Evolutionary conservation across 2,797 vertebrate species (phyloP).

Genomic region (Oreortyx pictus): DNA sequence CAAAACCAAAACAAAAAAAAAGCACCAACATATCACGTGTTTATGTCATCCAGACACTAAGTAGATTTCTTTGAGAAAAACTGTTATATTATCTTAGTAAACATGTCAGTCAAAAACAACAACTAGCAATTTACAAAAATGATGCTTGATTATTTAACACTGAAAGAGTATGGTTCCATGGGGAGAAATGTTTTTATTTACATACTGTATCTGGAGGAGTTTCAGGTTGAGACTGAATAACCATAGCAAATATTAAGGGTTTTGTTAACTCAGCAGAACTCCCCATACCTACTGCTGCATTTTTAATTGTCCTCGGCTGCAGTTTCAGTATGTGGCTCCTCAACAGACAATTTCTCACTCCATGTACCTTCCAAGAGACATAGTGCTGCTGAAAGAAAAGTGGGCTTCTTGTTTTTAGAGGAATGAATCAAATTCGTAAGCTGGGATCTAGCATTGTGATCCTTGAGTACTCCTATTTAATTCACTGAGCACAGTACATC

Average conservation of each 20-base stretch:
- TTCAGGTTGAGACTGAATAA: slow-evolving; percentile 30
- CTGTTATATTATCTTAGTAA: slow-evolving; percentile 83
- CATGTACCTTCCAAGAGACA: rapidly evolving
- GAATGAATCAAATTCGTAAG: background rate
- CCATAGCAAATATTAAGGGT: background rate
- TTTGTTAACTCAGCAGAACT: slow-evolving; percentile 22
- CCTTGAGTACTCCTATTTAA: background rate
- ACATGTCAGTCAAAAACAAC: slow-evolving; percentile 82
- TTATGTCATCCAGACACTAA: slow-evolving; percentile 81
- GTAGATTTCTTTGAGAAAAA: slow-evolving; percentile 81
- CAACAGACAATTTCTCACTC: background rate
- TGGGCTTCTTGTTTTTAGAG: background rate
- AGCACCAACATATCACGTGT: background rate
- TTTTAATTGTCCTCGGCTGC: background rate
- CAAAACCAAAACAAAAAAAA: no score
- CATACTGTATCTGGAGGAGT: slow-evolving; percentile 50
- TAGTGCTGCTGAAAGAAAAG: background rate
- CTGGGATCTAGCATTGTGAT: background rate
- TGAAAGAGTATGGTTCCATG: slow-evolving; percentile 63
- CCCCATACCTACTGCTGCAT: background rate
- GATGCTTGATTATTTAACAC: slow-evolving; percentile 80
- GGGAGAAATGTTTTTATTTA: slow-evolving; percentile 76
- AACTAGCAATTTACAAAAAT: slow-evolving; percentile 82
- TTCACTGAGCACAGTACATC: slow-evolving; percentile 37
- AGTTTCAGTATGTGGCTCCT: background rate